Base-by-base conservation (phyloP, 2,113 vertebrate species). In the Pterophyllum scalare region DNA sequence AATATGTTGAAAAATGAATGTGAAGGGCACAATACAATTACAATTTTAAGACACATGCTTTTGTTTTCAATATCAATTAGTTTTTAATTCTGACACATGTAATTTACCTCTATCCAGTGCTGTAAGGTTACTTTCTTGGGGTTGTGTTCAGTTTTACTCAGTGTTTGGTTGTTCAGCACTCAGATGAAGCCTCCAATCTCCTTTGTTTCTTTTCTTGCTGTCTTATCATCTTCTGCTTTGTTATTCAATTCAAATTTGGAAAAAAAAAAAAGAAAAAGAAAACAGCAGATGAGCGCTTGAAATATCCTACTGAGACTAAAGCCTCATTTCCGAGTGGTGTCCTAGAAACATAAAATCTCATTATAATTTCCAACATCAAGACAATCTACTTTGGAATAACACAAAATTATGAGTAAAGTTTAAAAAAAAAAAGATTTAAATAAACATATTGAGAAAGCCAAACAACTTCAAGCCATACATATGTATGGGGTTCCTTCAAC, bases 281-380 rank as follows among this genome's bases (percentile, higher is more conserved):
- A 93, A 88, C 79, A 87, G 77, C 84, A 88, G 88, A 89, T 80
- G 87, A 93, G 88, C 65, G 88, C 90, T 93, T 90, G 86, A 89
- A 92, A 94, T 87, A 93, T 93, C 94, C 95, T 92, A 94, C 94
- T 86, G 96, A 95, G 95, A 95, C 89, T 79, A 91, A 92, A 91
- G 89, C 92, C 94, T 94, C 87, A 92, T 95, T 95, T 94, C 93
- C 83, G 76, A 93, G n/a, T 93, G 93, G 92, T 95, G 95, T 95
- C 94, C 95, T 92, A 95, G 95, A 96, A 96, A 96, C 94, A 95
- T 94, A 94, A 94, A 96, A 95, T 95, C 95, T 95, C 94, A 96
- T 96, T 95, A 95, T 92, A 93, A 96, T 95, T 95, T 93, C 83
- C 78, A 92, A 95, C 94, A 96, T 95, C 93, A 94, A 96, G 92